Evolutionary conservation across 2,888 invertebrate species (phyloP).

Genomic region (Lepidonotus clava): DNA sequence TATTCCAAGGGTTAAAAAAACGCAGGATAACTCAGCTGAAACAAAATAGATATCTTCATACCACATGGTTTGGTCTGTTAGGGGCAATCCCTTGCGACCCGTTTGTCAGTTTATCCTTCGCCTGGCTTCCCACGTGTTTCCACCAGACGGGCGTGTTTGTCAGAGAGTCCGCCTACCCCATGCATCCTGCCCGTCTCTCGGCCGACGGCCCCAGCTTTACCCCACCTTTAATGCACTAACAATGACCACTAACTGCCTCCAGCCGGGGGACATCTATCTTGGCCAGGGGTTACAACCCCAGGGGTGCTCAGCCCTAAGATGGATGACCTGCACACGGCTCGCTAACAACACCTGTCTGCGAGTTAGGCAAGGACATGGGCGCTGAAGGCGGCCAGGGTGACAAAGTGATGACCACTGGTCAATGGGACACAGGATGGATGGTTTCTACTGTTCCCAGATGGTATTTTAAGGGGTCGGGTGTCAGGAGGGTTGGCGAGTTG

Average conservation of each 20-base stretch:
- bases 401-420: conserved; percentile 31
- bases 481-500: neutral
- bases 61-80: too few species aligned
- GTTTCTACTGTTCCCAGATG: conserved; percentile 15
- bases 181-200: neutral
- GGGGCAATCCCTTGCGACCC: too few species aligned
- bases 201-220: neutral
- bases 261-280: neutral
- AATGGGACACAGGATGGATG: conserved; percentile 13
- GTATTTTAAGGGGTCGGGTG: neutral
- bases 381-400: neutral
- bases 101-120: too few species aligned
- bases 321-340: neutral
- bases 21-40: too few species aligned
- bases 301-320: neutral
- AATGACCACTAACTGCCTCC: conserved; percentile 36
- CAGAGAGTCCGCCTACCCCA: neutral
- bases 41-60: too few species aligned
- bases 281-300: conserved; percentile 21
- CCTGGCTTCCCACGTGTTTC: too few species aligned
- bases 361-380: conserved; percentile 21
- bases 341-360: conserved; percentile 13
- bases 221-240: neutral
- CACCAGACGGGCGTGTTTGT: neutral
- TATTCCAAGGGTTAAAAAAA: too few species aligned